A percentile compares a stretch with the other conserved stretches of the same genome.
phyloP scores from a whole-genome alignment of 1,140 invertebrate genomes.

The Maniola jurtina region DNA sequence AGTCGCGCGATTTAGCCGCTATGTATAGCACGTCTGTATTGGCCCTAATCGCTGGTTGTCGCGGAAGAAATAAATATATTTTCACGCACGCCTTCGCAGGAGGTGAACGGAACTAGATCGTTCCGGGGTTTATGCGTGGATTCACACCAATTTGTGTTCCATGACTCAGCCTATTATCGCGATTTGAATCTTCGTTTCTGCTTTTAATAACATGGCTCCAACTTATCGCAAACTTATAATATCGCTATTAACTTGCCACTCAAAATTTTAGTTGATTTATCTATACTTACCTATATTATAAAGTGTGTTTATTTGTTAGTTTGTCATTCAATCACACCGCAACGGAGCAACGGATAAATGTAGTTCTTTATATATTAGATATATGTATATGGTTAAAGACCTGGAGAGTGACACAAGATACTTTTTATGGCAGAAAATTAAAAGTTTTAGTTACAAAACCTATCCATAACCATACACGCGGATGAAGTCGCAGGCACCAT shows the following conservation, averaged over 20 bases:
- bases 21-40: not conserved
- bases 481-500: too few relatives aligned
- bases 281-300: not conserved
- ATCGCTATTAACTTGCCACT: not conserved
- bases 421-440: too few relatives aligned
- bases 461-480: too few relatives aligned
- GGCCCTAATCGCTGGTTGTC: conserved; percentile 53
- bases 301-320: too few relatives aligned
- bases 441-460: too few relatives aligned
- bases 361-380: too few relatives aligned
- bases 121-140: conserved; percentile 48
- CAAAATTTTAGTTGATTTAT: not conserved
- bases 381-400: too few relatives aligned
- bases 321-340: too few relatives aligned
- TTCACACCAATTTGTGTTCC: conserved; percentile 21
- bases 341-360: too few relatives aligned
- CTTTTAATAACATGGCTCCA: conserved; percentile 1
- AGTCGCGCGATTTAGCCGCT: not conserved
- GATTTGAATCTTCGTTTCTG: conserved; percentile 5
- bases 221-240: not conserved
- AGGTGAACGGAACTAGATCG: conserved; percentile 44
- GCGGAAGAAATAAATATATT: conserved; percentile 64
- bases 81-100: conserved; percentile 65
- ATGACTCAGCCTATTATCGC: conserved; percentile 12
- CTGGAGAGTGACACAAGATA: too few relatives aligned